These are phyloP conservation scores for Acronicta psi DNA, from an alignment of 2,888 invertebrate species.

Conservation along the genomic window DNA sequence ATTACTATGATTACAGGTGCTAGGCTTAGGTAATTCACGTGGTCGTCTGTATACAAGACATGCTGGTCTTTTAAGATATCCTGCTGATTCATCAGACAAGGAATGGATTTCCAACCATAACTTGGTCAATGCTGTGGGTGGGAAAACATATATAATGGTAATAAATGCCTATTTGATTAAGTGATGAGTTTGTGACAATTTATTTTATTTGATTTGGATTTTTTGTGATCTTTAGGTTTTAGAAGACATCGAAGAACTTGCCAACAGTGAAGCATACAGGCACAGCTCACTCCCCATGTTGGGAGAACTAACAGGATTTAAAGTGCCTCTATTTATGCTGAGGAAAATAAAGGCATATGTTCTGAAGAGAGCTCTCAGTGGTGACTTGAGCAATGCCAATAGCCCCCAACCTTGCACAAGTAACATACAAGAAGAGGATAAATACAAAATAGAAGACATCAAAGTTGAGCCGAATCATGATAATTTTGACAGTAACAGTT, in stretches of 20 bases:
- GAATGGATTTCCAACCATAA: constrained; percentile 94
- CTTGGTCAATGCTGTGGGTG: constrained; percentile 93
- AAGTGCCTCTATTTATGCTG: constrained; percentile 92
- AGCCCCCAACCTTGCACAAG: constrained; percentile 81
- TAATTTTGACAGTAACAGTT: constrained; percentile 76
- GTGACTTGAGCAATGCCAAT: constrained; percentile 73
- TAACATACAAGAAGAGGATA: constrained; percentile 72
- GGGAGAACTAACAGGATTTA: constrained; percentile 92
- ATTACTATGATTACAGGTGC: constrained; percentile 77
- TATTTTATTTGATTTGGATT: constrained; percentile 2
- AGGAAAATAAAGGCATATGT: constrained; percentile 93
- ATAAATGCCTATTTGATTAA: constrained; percentile 20
- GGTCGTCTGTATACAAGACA: constrained; percentile 94
- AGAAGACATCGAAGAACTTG: constrained; percentile 93
- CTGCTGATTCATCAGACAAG: constrained; percentile 94
- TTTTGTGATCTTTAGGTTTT: constrained; percentile 82
- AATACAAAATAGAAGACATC: constrained; percentile 76
- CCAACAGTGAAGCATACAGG: constrained; percentile 92
- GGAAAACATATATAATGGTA: constrained; percentile 93
- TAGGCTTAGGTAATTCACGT: constrained; percentile 93
- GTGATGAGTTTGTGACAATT: not conserved
- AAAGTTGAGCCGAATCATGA: constrained; percentile 79
- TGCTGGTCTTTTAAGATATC: constrained; percentile 93
- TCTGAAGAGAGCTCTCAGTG: constrained; percentile 73
- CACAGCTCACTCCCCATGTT: constrained; percentile 90